Evolutionary conservation across 2,888 invertebrate species (phyloP).

Genomic region (Malachius bipustulatus): DNA sequence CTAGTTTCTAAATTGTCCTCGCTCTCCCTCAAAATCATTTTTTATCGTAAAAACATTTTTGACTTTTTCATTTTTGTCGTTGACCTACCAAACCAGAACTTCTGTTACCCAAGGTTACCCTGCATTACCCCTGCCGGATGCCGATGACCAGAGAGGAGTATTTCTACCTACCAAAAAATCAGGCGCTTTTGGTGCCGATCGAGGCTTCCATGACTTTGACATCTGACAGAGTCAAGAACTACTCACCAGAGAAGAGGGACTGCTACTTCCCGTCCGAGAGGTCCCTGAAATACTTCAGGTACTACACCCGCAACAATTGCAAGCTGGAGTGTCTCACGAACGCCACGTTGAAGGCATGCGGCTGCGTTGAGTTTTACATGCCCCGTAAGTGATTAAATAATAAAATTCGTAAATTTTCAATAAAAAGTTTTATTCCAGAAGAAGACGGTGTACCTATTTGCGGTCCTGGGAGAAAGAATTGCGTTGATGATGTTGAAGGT

Average conservation of each 20-base stretch:
- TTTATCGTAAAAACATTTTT: too few relatives aligned
- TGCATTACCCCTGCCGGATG: conserved; percentile 55
- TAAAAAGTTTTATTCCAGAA: conserved; percentile 12
- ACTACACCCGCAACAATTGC: conserved; percentile 59
- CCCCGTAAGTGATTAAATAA: conserved; percentile 36
- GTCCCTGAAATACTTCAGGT: conserved; percentile 49
- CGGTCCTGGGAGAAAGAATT: conserved; percentile 12
- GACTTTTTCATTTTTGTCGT: too few relatives aligned
- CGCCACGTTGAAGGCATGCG: conserved; percentile 41
- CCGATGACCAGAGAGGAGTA: conserved; percentile 56
- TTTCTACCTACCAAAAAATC: conserved; percentile 55
- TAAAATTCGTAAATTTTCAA: background rate
- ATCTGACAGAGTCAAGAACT: conserved; percentile 49
- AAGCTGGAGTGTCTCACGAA: conserved; percentile 59
- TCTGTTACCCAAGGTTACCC: too few relatives aligned
- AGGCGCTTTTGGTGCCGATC: conserved; percentile 55
- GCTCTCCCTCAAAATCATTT: too few relatives aligned
- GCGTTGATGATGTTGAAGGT: conserved; percentile 15
- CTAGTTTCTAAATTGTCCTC: too few relatives aligned
- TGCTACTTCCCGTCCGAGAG: conserved; percentile 56
- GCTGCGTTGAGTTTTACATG: conserved; percentile 48
- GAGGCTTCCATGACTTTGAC: conserved; percentile 62
- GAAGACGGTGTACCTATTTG: conserved; percentile 14
- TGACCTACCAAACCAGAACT: too few relatives aligned
- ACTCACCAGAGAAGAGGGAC: conserved; percentile 49